Evolutionary conservation across 1,140 invertebrate genomes (phyloP).

Genomic region (Ericerus pela): DNA sequence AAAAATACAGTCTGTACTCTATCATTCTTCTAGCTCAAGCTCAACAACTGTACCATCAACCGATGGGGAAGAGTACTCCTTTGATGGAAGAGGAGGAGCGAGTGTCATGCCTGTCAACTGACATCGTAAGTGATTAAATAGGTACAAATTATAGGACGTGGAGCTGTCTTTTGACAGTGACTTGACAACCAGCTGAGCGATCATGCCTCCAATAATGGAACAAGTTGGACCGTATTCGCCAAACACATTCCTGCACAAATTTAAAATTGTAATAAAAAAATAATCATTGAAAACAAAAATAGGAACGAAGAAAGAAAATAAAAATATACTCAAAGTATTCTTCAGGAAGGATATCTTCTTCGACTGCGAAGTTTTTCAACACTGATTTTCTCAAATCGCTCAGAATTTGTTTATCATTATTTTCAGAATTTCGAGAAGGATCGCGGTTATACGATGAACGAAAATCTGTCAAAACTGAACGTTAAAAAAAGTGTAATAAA

Average conservation of each 20-base stretch:
- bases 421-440: slow-evolving; percentile 26
- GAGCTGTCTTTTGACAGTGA: slow-evolving; percentile 6
- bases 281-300: neutral
- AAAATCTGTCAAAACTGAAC: neutral
- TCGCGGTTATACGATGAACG: neutral
- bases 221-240: slow-evolving; percentile 18
- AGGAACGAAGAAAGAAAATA: neutral
- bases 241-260: slow-evolving; percentile 14
- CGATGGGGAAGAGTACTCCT: too few species aligned
- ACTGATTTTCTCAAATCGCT: neutral
- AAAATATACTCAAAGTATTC: neutral
- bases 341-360: neutral
- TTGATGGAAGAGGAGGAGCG: too few species aligned
- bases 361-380: neutral
- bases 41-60: too few species aligned
- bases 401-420: slow-evolving; percentile 33
- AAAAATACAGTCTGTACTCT: too few species aligned
- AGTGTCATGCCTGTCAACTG: neutral
- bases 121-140: neutral
- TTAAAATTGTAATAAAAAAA: neutral
- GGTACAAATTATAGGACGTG: neutral
- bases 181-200: slow-evolving; percentile 28
- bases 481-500: neutral
- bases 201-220: slow-evolving; percentile 24
- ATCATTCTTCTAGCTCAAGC: too few species aligned